Conservation (phyloP, 2,888 invertebrate genomes). For the Hemithea aestivaria region DNA sequence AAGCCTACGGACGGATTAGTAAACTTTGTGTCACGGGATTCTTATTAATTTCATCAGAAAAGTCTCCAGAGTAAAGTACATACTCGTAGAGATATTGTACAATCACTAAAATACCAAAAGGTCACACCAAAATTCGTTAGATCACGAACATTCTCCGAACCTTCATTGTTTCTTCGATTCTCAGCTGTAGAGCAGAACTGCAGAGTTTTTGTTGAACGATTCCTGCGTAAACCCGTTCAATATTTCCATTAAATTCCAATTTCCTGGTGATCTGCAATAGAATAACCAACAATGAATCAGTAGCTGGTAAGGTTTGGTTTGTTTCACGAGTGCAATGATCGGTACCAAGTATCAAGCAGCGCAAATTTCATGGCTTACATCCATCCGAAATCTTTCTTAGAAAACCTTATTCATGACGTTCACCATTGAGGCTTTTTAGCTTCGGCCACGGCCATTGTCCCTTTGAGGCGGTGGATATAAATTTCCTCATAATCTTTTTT, state of each 20-base stretch:
- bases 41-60: too few relatives aligned
- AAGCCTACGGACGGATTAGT: too few relatives aligned
- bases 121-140: too few relatives aligned
- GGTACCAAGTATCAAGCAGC: constrained; percentile 41
- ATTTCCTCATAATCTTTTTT: constrained; percentile 54
- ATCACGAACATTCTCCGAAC: too few relatives aligned
- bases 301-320: constrained; percentile 6
- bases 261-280: constrained; percentile 2
- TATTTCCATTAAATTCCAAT: constrained; percentile 13
- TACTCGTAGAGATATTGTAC: too few relatives aligned
- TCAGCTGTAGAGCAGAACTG: too few relatives aligned
- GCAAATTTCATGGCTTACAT: constrained; percentile 55
- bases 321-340: constrained; percentile 38
- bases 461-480: constrained; percentile 45
- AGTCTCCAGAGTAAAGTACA: too few relatives aligned
- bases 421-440: constrained; percentile 59
- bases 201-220: neutral
- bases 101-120: too few relatives aligned
- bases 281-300: constrained; percentile 2
- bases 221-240: constrained; percentile 1
- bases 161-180: too few relatives aligned
- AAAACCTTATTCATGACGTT: constrained; percentile 40
- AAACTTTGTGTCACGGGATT: too few relatives aligned
- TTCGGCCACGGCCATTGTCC: constrained; percentile 54
- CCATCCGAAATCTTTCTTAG: constrained; percentile 46